Evolutionary conservation across 1,140 invertebrate genomes (phyloP), one percentile per base, ranked within the genome.

Genomic region (Probaryconus sp.): DNA sequence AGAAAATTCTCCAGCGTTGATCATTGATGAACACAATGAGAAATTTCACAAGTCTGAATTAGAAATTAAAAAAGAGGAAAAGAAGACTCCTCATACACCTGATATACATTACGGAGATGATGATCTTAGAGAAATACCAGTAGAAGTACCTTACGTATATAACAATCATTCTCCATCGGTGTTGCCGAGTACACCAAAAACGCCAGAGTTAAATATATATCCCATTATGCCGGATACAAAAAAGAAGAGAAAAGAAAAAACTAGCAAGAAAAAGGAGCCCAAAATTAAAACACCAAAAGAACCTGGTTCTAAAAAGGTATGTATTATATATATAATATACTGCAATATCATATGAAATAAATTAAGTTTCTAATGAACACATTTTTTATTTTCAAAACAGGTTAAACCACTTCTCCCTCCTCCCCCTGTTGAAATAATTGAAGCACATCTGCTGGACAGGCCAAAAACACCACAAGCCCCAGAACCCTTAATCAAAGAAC

Each of bases 391-490:
- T 80, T 55, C 61, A 86, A 85, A 85, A 63, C 53, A 70, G 55
- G n/a, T n/a, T n/a, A n/a, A n/a, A n/a, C n/a, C n/a, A n/a, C n/a
- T n/a, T n/a, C n/a, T n/a, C n/a, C n/a, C n/a, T n/a, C n/a, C n/a
- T n/a, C 68, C 61, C 13, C 80, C 80, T 5, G n/a, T 67, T 26
- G 81, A 84, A 43, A 33, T 53, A 6, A 55, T 67, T 10, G 86
- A 88, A 48, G 4, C 75, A 20, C 81, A 81, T 28, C 74, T 87
- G 33, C 79, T 88, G 74, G 89, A 90, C 26, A 76, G 89, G 72
- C 91, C 91, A 69, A 92, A 92, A 84, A 92, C 91, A 63, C 91
- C 92, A n/a, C 91, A 89, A 83, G 91, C 86, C 50, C 84, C 85
- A 24, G 82, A 89, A 43, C 86, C 86, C 30, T 77, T 89, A 61